A percentile compares a stretch with the other conserved stretches of the same genome.
phyloP scores from a whole-genome alignment of 2,888 invertebrate species.

The Erebia epiphron region DNA sequence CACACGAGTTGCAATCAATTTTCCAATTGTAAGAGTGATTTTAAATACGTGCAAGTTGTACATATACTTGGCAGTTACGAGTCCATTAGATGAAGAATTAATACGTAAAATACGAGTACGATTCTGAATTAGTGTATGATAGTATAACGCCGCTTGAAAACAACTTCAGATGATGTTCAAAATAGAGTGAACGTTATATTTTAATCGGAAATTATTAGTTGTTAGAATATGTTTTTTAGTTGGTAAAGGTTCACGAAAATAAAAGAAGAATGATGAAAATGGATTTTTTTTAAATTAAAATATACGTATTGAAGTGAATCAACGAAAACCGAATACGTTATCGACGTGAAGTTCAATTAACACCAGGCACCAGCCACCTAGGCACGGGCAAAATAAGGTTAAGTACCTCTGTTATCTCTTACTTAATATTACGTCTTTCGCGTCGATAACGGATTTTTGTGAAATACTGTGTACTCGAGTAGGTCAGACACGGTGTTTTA shows the following conservation, averaged over 20 bases:
- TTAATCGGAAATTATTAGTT: no score
- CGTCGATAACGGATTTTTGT: constrained; percentile 23
- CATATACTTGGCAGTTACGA: no score
- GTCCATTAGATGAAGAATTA: no score
- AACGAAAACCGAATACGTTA: constrained; percentile 12
- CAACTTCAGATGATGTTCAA: no score
- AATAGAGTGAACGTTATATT: no score
- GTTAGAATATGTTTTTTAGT: no score
- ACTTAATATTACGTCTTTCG: constrained; percentile 24
- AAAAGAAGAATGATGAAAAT: neutral
- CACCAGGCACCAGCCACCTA: constrained; percentile 18
- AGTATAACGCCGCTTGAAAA: no score
- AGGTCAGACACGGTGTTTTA: neutral
- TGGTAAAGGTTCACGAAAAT: neutral
- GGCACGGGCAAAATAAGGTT: constrained; percentile 31
- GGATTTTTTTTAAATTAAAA: neutral
- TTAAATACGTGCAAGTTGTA: no score
- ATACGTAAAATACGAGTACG: no score
- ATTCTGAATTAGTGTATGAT: no score
- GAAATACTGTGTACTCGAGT: neutral
- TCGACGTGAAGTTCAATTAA: constrained; percentile 19
- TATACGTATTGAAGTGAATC: neutral
- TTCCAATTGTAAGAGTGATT: no score
- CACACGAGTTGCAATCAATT: neutral
- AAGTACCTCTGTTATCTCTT: constrained; percentile 31